These are phyloP conservation scores for Potamilus streckersoni DNA, from an alignment of 1,140 invertebrate species.

Conservation along the genomic window DNA sequence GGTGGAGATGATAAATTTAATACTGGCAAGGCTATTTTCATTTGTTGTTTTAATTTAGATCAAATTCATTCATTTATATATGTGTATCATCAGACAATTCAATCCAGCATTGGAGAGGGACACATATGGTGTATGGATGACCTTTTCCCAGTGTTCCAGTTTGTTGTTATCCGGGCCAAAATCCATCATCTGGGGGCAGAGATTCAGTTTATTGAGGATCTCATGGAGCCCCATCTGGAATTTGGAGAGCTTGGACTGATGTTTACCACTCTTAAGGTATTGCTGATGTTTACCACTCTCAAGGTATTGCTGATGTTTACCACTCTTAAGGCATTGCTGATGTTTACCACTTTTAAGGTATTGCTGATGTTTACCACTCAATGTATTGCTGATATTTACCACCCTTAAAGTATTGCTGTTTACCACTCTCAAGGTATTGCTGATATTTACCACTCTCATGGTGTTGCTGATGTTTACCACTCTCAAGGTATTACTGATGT, in stretches of 20 bases:
- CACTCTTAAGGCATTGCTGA: no score
- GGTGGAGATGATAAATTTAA: not conserved
- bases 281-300: no score
- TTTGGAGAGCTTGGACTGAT: conserved; percentile 85
- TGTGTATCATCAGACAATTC: conserved; percentile 69
- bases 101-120: conserved; percentile 67
- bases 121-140: conserved; percentile 88
- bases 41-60: not conserved
- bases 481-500: no score
- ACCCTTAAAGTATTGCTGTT: no score
- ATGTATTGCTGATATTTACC: no score
- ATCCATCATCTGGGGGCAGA: conserved; percentile 87
- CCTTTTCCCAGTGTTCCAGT: conserved; percentile 86
- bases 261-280: conserved; percentile 81
- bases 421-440: no score
- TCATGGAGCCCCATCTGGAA: conserved; percentile 81
- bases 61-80: not conserved
- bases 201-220: conserved; percentile 86
- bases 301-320: no score
- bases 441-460: no score
- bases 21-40: not conserved
- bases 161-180: conserved; percentile 83
- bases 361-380: no score
- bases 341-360: no score
- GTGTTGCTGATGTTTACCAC: no score